Evolutionary conservation across 2,113 vertebrate genomes (phyloP), one percentile per base, ranked within the genome.

Genomic region (Apus apus): DNA sequence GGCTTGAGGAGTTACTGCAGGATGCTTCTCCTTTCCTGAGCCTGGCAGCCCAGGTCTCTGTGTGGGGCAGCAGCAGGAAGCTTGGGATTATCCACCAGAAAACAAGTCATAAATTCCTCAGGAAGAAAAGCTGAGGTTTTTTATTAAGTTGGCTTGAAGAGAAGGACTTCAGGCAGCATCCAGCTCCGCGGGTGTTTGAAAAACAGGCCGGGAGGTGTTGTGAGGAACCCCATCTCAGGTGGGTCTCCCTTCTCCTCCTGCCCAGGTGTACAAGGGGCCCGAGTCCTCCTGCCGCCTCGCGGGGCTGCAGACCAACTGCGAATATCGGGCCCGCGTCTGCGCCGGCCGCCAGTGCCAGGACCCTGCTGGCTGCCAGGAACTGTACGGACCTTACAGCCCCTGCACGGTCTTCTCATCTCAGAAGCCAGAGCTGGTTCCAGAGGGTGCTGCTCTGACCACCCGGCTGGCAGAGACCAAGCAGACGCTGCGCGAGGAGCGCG

Each of bases 241-340:
- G 22, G 9, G 56, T 71, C 25, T 50, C 45, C 45, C 50, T 76
- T 36, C 73, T 60, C 66, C 64, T 36, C 40, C 67, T 34, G 32
- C 27, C 43, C 56, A 98, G 98, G 97, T 98, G 53, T 98, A 98
- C 97, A 98, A 98, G 91, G 98, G 98, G 85, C 94, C 97, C 9
- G 97, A 97, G 67, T 97, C 97, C 6, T 97, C 97, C 3, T 98
- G 98, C 97, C 96, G 85, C 34, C 97, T 98, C 93, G 71, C 97
- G 5, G 96, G 91, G 61, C 60, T 97, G 85, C 96, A 97, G 74
- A 81, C 96, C 78, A 98, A 97, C 96, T 97, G 97, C 64, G 97
- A 97, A 87, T 98, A 98, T 62, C 97, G 92, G 12, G 79, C 97
- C 89, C 83, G 98, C 45, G 98, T 98, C 76, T 98, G 98, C 38